These are phyloP conservation scores for Siniperca obscura DNA, from an alignment of 2,797 vertebrate genomes.

Conservation along the genomic window DNA sequence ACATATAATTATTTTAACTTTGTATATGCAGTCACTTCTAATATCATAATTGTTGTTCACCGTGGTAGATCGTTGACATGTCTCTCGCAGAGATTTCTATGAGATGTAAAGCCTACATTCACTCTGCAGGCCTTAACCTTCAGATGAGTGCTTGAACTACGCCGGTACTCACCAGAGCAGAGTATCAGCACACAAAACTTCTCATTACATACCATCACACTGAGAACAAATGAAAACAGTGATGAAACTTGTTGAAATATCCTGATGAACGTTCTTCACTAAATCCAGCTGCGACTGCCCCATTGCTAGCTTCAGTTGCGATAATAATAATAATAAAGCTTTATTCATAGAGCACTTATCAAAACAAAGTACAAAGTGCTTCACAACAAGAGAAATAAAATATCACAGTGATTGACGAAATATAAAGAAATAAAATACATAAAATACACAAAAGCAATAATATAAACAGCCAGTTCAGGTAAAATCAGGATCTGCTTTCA, in stretches of 20 bases:
- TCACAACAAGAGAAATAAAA: no score
- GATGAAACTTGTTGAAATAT: no score
- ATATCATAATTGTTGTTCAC: neutral
- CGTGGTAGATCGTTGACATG: neutral
- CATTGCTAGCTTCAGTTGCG: neutral
- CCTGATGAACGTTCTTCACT: no score
- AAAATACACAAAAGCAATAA: no score
- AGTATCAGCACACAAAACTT: neutral
- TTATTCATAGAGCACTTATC: no score
- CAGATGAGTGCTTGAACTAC: neutral
- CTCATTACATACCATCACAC: neutral
- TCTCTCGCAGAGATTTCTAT: neutral
- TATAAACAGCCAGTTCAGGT: no score
- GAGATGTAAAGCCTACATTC: neutral
- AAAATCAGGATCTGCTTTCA: no score
- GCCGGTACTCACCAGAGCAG: neutral
- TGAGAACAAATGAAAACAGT: neutral
- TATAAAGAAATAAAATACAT: no score
- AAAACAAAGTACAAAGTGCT: no score
- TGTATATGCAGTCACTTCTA: neutral
- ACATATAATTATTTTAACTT: neutral
- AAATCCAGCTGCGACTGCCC: no score
- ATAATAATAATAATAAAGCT: no score
- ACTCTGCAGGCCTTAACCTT: neutral
- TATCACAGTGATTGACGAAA: no score